A percentile compares a stretch with the other conserved stretches of the same genome.
Conservation (phyloP, 2,888 invertebrate species). For the Mantis religiosa region DNA sequence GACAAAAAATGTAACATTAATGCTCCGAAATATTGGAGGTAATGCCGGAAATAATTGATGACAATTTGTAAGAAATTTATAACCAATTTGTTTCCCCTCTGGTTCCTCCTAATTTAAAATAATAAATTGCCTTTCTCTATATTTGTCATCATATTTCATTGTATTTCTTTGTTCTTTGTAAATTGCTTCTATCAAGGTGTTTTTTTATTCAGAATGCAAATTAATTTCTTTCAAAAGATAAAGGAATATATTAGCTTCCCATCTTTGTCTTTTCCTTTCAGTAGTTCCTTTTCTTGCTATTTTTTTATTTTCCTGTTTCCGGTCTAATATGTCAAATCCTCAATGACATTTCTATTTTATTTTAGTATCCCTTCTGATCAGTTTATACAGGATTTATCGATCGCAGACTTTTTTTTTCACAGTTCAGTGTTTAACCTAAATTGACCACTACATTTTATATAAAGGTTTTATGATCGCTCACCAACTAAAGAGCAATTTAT, state of each 20-base stretch:
- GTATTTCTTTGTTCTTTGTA: background rate
- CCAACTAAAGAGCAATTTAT: too few species aligned
- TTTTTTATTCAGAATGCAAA: background rate
- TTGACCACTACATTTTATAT: too few species aligned
- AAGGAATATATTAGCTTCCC: background rate
- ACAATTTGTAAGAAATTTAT: background rate
- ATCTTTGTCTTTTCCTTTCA: background rate
- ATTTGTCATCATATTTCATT: background rate
- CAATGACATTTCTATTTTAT: too few species aligned
- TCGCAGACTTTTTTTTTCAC: too few species aligned
- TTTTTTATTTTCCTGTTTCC: background rate
- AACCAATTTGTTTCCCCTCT: background rate
- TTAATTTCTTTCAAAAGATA: background rate
- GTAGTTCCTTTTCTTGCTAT: background rate
- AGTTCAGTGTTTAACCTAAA: too few species aligned
- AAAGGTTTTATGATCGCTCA: too few species aligned
- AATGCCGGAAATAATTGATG: background rate
- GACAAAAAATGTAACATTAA: background rate
- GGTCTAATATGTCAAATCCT: too few species aligned
- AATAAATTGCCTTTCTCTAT: background rate
- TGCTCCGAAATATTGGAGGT: background rate
- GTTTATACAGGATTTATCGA: too few species aligned
- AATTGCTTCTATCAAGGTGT: background rate
- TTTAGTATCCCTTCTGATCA: too few species aligned
- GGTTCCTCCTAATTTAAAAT: background rate